These are phyloP conservation scores for Orestias chungarensis DNA, from an alignment of 2,797 vertebrate genomes.

Conservation along the genomic window DNA sequence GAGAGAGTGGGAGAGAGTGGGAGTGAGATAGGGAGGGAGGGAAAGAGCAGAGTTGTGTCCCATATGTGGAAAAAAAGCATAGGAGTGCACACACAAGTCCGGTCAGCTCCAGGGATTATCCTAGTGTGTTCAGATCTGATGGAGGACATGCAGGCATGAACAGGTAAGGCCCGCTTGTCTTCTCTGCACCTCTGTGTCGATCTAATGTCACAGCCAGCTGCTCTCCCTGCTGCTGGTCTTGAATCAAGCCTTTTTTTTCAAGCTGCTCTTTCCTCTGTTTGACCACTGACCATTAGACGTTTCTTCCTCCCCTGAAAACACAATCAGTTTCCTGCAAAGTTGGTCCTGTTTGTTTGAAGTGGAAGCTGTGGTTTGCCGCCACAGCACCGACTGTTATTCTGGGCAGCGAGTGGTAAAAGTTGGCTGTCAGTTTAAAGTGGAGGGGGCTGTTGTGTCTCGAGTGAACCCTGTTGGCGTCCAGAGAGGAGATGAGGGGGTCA, in stretches of 20 bases:
- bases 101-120: constrained; percentile 80
- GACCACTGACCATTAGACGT: constrained; percentile 44
- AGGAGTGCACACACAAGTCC: constrained; percentile 71
- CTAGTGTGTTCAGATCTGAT: constrained; percentile 72
- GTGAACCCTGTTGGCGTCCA: constrained; percentile 59
- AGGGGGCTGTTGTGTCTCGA: constrained; percentile 14
- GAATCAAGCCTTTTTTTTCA: constrained; percentile 24
- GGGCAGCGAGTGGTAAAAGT: constrained; percentile 58
- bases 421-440: constrained; percentile 53
- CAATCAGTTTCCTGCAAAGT: constrained; percentile 8
- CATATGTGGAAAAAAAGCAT: constrained; percentile 83
- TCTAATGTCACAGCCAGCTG: constrained; percentile 52
- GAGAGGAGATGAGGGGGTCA: constrained; percentile 45
- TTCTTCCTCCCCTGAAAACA: constrained; percentile 34
- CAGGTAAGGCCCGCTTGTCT: constrained; percentile 75
- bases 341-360: constrained; percentile 47
- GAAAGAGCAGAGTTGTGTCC: constrained; percentile 71
- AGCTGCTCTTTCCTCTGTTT: constrained; percentile 36
- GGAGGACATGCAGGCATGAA: constrained; percentile 80
- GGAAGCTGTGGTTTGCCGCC: constrained; percentile 55
- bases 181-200: constrained; percentile 56
- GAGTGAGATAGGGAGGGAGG: constrained; percentile 22
- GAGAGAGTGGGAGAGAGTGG: constrained; percentile 35
- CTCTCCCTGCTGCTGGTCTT: constrained; percentile 47
- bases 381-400: constrained; percentile 37